Conservation (phyloP, 1,140 invertebrate species). For the Musca domestica region DNA sequence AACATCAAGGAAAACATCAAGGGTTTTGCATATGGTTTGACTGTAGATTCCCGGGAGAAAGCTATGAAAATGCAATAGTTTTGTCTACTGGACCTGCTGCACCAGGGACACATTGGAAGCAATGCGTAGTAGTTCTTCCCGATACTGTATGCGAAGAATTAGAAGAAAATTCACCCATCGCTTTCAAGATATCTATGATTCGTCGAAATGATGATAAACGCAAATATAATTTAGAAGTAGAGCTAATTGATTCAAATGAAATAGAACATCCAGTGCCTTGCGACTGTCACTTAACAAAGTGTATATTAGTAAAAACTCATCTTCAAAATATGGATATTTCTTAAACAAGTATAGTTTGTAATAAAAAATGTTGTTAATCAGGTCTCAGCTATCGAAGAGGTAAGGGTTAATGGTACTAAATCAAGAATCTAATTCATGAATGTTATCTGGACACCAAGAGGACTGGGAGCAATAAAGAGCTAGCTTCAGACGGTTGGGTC, state of each 20-base stretch:
- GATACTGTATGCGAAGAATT: slow-evolving; percentile 55
- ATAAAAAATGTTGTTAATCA: no score
- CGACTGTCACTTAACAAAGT: slow-evolving; percentile 72
- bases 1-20: slow-evolving; percentile 66
- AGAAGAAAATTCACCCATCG: slow-evolving; percentile 63
- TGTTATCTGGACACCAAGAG: no score
- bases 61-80: slow-evolving; percentile 53
- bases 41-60: slow-evolving; percentile 58
- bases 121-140: slow-evolving; percentile 82
- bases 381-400: no score
- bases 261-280: slow-evolving; percentile 77
- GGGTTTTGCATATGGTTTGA: slow-evolving; percentile 71
- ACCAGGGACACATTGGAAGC: slow-evolving; percentile 93
- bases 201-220: slow-evolving; percentile 55
- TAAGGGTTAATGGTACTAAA: no score
- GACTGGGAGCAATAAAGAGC: no score
- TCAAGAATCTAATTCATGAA: no score
- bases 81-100: slow-evolving; percentile 74
- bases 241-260: slow-evolving; percentile 66
- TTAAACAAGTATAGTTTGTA: no score
- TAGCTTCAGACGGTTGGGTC: no score
- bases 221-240: slow-evolving; percentile 63
- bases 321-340: slow-evolving; percentile 42
- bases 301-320: slow-evolving; percentile 65
- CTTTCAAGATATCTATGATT: slow-evolving; percentile 65